Evolutionary conservation across 2,888 invertebrate species (phyloP).

Genomic region (Drosophila emarginata): DNA sequence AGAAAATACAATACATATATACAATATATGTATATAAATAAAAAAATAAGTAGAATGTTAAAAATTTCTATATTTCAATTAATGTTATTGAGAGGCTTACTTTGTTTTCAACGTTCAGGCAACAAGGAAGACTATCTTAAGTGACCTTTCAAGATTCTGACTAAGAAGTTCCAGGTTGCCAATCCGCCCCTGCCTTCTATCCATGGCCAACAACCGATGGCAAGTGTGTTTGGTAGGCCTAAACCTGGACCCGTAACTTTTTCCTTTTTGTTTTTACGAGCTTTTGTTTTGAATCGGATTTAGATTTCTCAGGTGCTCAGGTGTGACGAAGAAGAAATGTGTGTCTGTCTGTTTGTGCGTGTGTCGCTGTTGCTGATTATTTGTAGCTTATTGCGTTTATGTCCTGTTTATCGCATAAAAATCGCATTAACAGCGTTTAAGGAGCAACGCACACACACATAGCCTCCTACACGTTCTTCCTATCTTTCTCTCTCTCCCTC

Average conservation of each 20-base stretch:
- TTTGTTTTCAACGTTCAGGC: too few species aligned
- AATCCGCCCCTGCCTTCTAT: background rate
- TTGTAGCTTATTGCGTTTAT: constrained; percentile 73
- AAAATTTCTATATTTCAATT: too few species aligned
- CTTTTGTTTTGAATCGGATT: constrained; percentile 29
- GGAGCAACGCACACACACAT: background rate
- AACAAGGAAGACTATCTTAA: too few species aligned
- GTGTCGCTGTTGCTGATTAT: constrained; percentile 35
- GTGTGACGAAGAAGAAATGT: constrained; percentile 29
- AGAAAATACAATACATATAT: too few species aligned
- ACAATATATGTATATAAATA: too few species aligned
- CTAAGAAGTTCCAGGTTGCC: background rate
- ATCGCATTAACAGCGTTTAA: constrained; percentile 62
- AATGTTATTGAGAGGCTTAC: too few species aligned
- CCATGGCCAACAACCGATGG: background rate
- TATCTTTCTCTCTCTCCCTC: background rate
- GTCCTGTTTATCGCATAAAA: constrained; percentile 70
- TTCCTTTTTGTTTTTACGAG: constrained; percentile 24
- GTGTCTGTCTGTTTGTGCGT: constrained; percentile 56
- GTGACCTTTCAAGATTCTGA: background rate
- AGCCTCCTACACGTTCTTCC: background rate
- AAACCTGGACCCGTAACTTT: background rate
- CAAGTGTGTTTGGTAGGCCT: background rate
- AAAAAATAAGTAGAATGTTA: too few species aligned
- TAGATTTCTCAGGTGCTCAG: constrained; percentile 40